Evolutionary conservation across 2,888 invertebrate species (phyloP).

Genomic region (Maniola hyperantus): DNA sequence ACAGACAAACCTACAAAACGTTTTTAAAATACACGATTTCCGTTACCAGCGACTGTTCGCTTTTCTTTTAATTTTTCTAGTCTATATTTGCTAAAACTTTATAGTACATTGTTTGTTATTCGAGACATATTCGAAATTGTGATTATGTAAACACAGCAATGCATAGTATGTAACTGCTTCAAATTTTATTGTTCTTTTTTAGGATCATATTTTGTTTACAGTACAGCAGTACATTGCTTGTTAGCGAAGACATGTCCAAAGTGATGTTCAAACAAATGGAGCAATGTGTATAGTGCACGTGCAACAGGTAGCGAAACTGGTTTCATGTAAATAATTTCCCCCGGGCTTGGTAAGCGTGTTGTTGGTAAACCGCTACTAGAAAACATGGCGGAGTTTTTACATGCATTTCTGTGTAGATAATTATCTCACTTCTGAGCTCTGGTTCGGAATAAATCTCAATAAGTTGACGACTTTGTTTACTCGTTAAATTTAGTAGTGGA

Average conservation of each 20-base stretch:
- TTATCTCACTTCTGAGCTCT: conserved; percentile 16
- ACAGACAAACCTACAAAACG: conserved; percentile 17
- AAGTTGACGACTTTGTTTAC: conserved; percentile 14
- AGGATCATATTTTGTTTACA: no score
- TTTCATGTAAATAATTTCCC: conserved; percentile 37
- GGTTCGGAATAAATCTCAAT: conserved; percentile 10
- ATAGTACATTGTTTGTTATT: conserved; percentile 8
- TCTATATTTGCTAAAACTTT: conserved; percentile 10
- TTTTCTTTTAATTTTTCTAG: conserved; percentile 18
- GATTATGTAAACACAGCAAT: conserved; percentile 17
- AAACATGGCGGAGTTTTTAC: conserved; percentile 21
- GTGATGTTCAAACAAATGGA: conserved; percentile 2
- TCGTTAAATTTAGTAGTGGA: conserved; percentile 5
- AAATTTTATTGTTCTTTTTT: neutral
- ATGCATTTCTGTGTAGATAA: conserved; percentile 21
- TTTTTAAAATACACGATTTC: conserved; percentile 1
- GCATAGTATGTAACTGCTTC: conserved; percentile 19
- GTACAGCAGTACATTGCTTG: conserved; percentile 8
- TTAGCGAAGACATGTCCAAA: neutral
- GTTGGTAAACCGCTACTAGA: conserved; percentile 21
- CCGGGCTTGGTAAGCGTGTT: conserved; percentile 26
- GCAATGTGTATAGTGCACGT: conserved; percentile 14
- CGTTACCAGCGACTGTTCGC: conserved; percentile 19
- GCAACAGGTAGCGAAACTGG: conserved; percentile 39
- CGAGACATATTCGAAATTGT: neutral